Evolutionary conservation across 2,888 invertebrate species (phyloP).

Genomic region (Parasteatoda lunata): DNA sequence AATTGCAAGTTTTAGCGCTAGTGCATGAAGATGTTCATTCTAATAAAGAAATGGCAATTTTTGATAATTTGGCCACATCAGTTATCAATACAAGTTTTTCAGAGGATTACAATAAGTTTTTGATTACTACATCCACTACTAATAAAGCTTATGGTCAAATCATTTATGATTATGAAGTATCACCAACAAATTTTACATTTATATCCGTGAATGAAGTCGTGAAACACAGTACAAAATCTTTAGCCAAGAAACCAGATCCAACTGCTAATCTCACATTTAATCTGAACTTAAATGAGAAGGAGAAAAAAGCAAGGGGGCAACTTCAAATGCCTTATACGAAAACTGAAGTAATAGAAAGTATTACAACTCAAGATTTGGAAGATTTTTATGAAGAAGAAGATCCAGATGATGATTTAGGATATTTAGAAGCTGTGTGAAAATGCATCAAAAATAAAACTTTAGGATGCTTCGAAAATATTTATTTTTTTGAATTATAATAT

Average conservation of each 20-base stretch:
- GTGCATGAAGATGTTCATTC: conserved; percentile 36
- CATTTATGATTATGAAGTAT: conserved; percentile 21
- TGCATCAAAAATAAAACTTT: neutral
- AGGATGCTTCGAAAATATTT: too few relatives aligned
- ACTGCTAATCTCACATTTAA: conserved; percentile 62
- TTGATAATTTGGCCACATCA: conserved; percentile 32
- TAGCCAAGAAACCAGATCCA: conserved; percentile 56
- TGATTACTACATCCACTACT: conserved; percentile 21
- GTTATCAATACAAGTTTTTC: conserved; percentile 1
- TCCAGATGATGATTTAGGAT: conserved; percentile 66
- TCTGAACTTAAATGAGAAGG: conserved; percentile 47
- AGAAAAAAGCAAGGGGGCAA: conserved; percentile 36
- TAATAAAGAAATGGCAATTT: conserved; percentile 17
- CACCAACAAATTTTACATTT: conserved; percentile 13
- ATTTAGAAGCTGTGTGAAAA: conserved; percentile 5
- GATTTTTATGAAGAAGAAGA: conserved; percentile 65
- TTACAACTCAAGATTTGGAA: conserved; percentile 34
- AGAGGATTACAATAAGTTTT: neutral
- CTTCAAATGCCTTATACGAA: conserved; percentile 54
- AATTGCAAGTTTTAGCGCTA: conserved; percentile 49
- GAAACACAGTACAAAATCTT: neutral
- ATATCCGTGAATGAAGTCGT: conserved; percentile 14
- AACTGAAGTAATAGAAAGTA: conserved; percentile 21
- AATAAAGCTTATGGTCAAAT: conserved; percentile 32
- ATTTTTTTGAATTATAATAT: too few relatives aligned